These are phyloP conservation scores for Geopemphigus sp. DNA, from an alignment of 1,140 invertebrate genomes.

Conservation along the genomic window DNA sequence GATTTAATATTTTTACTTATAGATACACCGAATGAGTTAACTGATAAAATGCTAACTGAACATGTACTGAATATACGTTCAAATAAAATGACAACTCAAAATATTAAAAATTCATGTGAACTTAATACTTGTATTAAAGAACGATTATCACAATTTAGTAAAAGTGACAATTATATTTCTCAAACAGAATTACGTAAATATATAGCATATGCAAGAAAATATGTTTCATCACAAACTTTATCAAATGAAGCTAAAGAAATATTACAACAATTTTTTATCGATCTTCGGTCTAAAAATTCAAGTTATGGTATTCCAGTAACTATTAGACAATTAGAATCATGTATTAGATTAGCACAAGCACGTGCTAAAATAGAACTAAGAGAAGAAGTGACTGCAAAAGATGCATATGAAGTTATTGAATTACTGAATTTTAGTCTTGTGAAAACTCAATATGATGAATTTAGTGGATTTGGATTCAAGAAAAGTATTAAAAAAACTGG, in stretches of 20 bases:
- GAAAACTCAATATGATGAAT: conserved; percentile 72
- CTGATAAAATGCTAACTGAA: conserved; percentile 28
- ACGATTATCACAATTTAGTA: conserved; percentile 53
- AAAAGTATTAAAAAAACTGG: conserved; percentile 68
- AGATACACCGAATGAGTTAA: conserved; percentile 76
- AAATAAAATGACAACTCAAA: not conserved
- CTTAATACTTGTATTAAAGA: not conserved
- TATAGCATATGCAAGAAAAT: conserved; percentile 85
- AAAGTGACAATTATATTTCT: conserved; percentile 71
- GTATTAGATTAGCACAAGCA: conserved; percentile 83
- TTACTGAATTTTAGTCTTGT: conserved; percentile 78
- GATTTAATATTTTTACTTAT: conserved; percentile 89
- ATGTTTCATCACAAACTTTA: conserved; percentile 75
- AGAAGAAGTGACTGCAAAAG: conserved; percentile 71
- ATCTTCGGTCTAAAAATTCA: conserved; percentile 70
- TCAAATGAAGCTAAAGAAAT: conserved; percentile 66
- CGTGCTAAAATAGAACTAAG: conserved; percentile 81
- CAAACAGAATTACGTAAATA: conserved; percentile 79
- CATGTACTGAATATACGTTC: conserved; percentile 31
- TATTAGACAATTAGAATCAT: conserved; percentile 80
- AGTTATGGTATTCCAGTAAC: conserved; percentile 71
- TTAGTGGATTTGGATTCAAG: conserved; percentile 66
- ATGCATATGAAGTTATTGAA: conserved; percentile 84
- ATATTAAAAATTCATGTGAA: not conserved
- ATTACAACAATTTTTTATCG: conserved; percentile 79